Percentiles rank a stretch among this genome's conserved stretches.
These are phyloP conservation scores for Arrhamphus sclerolepis DNA, from an alignment of 2,797 vertebrate species.

Conservation along the genomic window DNA sequence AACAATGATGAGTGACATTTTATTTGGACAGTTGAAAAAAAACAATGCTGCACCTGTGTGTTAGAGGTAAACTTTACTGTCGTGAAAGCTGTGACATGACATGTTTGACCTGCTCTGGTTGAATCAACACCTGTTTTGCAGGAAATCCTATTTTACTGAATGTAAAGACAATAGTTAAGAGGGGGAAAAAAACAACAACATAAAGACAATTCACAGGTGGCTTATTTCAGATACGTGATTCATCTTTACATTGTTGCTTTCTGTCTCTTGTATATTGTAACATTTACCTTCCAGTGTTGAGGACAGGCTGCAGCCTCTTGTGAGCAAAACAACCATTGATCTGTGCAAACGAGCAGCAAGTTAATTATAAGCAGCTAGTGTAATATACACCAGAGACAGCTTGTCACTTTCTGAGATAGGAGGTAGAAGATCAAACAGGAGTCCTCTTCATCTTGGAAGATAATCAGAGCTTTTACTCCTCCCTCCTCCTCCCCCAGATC, in stretches of 20 bases:
- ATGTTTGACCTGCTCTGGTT: too few relatives aligned
- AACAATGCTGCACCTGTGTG: too few relatives aligned
- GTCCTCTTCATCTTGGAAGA: slow-evolving; percentile 52
- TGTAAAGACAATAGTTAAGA: slow-evolving; percentile 4
- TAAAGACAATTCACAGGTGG: slow-evolving; percentile 1
- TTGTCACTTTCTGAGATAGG: slow-evolving; percentile 68
- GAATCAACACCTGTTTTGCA: background rate
- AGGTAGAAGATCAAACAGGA: slow-evolving; percentile 59
- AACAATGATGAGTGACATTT: too few relatives aligned
- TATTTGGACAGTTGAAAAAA: too few relatives aligned
- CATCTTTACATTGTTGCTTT: slow-evolving; percentile 5
- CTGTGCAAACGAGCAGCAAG: slow-evolving; percentile 69
- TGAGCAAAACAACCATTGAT: slow-evolving; percentile 66
- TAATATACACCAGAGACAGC: slow-evolving; percentile 64
- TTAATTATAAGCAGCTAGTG: slow-evolving; percentile 71
- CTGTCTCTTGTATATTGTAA: slow-evolving; percentile 15
- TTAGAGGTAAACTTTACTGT: too few relatives aligned
- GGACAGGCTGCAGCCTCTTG: slow-evolving; percentile 34
- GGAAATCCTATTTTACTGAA: background rate
- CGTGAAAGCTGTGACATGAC: too few relatives aligned
- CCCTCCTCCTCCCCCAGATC: slow-evolving; percentile 42
- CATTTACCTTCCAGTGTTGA: slow-evolving; percentile 28
- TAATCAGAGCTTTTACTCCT: slow-evolving; percentile 49
- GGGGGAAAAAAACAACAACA: too few relatives aligned
- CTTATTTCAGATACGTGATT: slow-evolving; percentile 2